Evolutionary conservation across 30 jellyfish, hydroid and myxozoan species (phyloP), one percentile per base, ranked within the genome.

Genomic region (Aurelia sp.): DNA sequence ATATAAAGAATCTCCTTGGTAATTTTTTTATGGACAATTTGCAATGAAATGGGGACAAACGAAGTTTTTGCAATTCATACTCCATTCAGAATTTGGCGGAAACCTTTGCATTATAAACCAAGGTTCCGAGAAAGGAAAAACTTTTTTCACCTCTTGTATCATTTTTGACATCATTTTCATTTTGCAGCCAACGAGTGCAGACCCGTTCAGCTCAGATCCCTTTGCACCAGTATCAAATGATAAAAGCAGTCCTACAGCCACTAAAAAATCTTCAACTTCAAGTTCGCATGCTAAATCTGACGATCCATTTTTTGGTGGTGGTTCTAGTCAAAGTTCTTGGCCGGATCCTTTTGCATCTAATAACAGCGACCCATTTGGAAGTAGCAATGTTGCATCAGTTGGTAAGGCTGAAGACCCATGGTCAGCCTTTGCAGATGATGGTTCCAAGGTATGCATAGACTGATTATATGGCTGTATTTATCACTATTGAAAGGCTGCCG

Each of bases 201-300:
- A 93, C 64, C 97, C 98, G 4, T 93, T 93, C 63, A 63, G 86
- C 20, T 67, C 93, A 9, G 97, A 93, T 75, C 98, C 96, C 13
- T 90, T 90, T 47, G 87, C 89, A 51, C 77, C 97, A 9, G 72
- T 72, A 16, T 17, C 95, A 19, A 22, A 88, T 27, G 63, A 58
- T 13, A 68, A 55, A 11, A 85, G 37, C 44, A 64, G 69, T 61
- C 78, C 89, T 12, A n/a, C 61, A 10, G 13, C 96, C 0, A 17
- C 90, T 15, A 61, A 52, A 18, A 58, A 48, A 41, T 19, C 84
- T 11, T 70, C 89, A n/a, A 53, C 53, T 21, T 31, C 96, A 53
- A 19, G 22, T n/a, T 20, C 50, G 16, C 70, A 67, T 2, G 27
- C 59, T 27, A 61, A 75, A 13, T 18, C 78, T 11, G n/a, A 53